Evolutionary conservation across 2,113 vertebrate species (phyloP).

Genomic region (Brachypodius melanocephalos): DNA sequence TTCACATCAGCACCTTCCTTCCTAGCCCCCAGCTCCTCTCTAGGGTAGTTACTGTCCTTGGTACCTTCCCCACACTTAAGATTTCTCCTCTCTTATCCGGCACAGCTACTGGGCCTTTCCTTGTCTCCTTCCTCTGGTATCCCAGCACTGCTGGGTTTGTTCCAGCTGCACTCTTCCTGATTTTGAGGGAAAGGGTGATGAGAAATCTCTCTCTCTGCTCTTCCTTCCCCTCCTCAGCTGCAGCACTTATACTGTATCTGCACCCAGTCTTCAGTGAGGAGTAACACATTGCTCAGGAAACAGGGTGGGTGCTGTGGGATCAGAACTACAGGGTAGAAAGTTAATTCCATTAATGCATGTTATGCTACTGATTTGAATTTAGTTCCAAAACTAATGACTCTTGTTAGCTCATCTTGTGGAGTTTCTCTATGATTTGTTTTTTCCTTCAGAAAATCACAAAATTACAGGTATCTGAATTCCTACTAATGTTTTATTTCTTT

Average conservation of each 20-base stretch:
- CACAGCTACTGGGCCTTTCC: background rate
- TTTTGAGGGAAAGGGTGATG: background rate
- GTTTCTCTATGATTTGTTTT: background rate
- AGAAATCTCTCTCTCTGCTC: background rate
- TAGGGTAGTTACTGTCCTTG: background rate
- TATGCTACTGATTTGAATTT: background rate
- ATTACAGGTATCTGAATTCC: background rate
- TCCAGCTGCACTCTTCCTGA: background rate
- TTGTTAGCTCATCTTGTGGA: background rate
- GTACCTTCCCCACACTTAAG: background rate
- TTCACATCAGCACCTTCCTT: background rate
- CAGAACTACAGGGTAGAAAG: background rate
- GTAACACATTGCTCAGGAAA: background rate
- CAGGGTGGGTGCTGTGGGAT: background rate
- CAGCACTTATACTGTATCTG: background rate
- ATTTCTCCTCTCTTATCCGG: background rate
- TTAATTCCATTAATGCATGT: background rate
- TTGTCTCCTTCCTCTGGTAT: background rate
- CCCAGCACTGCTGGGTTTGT: background rate
- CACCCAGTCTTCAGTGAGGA: background rate
- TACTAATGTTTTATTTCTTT: constrained; percentile 35
- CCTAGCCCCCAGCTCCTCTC: background rate
- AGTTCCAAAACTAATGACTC: background rate
- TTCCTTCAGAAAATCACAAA: background rate
- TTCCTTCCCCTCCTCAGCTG: background rate